Evolutionary conservation across 2,113 vertebrate genomes (phyloP).

Genomic region (Siniperca chuatsi): DNA sequence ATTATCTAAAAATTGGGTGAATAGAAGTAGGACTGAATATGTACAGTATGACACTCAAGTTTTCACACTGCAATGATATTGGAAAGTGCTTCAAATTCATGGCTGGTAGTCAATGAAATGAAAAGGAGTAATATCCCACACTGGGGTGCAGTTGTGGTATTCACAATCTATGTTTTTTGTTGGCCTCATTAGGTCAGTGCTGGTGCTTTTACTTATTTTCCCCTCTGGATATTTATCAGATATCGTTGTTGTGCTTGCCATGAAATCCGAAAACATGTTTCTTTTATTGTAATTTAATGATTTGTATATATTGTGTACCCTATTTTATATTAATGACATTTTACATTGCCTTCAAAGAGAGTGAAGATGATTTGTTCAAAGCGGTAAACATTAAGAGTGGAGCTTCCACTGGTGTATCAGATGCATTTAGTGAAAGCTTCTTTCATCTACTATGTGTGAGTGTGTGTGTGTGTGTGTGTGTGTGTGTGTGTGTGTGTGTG

Average conservation of each 20-base stretch:
- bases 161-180: constrained; percentile 43
- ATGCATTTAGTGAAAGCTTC: constrained; percentile 59
- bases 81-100: constrained; percentile 11
- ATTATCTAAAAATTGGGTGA: neutral
- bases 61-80: neutral
- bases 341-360: constrained; percentile 53
- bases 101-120: constrained; percentile 13
- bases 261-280: constrained; percentile 61
- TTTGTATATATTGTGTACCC: constrained; percentile 38
- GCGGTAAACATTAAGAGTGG: constrained; percentile 44
- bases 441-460: constrained; percentile 65
- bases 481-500: constrained; percentile 39
- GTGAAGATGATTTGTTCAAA: constrained; percentile 56
- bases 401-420: constrained; percentile 47
- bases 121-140: constrained; percentile 12
- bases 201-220: constrained; percentile 33
- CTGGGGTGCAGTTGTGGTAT: neutral
- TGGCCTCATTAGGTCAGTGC: constrained; percentile 68
- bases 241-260: constrained; percentile 41
- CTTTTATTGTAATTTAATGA: constrained; percentile 59
- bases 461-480: constrained; percentile 27
- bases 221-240: constrained; percentile 70
- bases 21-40: neutral
- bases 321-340: constrained; percentile 55
- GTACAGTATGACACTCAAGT: neutral